These are phyloP conservation scores for Endotricha flammealis DNA, from an alignment of 2,888 invertebrate genomes.

Conservation along the genomic window DNA sequence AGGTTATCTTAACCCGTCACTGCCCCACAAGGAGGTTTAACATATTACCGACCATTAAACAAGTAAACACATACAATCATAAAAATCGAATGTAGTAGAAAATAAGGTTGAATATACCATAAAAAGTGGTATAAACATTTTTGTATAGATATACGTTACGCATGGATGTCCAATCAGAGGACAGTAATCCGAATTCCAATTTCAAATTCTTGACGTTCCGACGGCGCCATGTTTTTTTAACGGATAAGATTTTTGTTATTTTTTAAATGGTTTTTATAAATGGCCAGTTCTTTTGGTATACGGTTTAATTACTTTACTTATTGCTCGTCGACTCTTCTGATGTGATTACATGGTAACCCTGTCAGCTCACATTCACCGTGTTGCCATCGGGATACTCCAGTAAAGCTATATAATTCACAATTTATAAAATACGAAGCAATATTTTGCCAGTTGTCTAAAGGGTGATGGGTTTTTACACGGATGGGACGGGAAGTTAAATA, in stretches of 20 bases:
- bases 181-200: conserved; percentile 42
- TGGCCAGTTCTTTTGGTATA: too few species aligned
- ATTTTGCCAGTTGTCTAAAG: too few species aligned
- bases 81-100: background rate
- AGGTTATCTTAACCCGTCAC: conserved; percentile 44
- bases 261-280: conserved; percentile 14
- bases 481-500: too few species aligned
- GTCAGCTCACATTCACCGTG: too few species aligned
- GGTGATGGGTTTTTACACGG: too few species aligned
- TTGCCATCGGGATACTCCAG: too few species aligned
- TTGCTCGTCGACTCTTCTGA: too few species aligned
- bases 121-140: conserved; percentile 8
- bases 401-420: too few species aligned
- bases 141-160: conserved; percentile 35
- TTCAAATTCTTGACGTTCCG: conserved; percentile 49
- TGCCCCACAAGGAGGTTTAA: conserved; percentile 38
- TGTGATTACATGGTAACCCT: too few species aligned
- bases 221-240: conserved; percentile 40
- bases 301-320: too few species aligned
- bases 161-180: conserved; percentile 47
- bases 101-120: conserved; percentile 8
- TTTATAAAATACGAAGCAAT: too few species aligned
- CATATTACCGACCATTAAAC: conserved; percentile 34
- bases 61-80: conserved; percentile 12
- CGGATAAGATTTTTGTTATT: conserved; percentile 19